Percentiles rank a stretch among this genome's conserved stretches.
Evolutionary conservation across 2,797 vertebrate species (phyloP).

Genomic region (Luscinia luscinia): DNA sequence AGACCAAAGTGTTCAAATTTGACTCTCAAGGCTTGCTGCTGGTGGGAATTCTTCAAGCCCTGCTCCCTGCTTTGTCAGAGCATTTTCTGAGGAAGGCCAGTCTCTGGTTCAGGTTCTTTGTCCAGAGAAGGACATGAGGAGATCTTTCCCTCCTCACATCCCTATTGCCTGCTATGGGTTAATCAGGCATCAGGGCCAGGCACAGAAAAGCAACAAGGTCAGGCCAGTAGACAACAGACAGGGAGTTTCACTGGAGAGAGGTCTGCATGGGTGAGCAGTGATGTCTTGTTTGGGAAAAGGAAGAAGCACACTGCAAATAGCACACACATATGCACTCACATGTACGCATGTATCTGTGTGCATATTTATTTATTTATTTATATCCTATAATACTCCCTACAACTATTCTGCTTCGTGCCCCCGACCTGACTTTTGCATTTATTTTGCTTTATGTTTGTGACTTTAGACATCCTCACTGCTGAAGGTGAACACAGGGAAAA

Average conservation of each 20-base stretch:
- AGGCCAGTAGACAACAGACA: neutral
- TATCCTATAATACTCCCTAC: neutral
- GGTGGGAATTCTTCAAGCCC: neutral
- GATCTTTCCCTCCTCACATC: neutral
- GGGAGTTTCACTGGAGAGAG: neutral
- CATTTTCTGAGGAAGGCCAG: neutral
- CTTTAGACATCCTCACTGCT: neutral
- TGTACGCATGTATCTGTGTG: rapidly evolving
- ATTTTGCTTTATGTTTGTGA: neutral
- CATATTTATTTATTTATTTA: rapidly evolving
- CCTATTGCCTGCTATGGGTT: neutral
- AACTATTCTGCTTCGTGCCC: neutral
- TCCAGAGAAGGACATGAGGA: neutral
- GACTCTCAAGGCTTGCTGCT: neutral
- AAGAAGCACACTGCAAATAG: neutral
- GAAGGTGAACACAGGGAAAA: neutral
- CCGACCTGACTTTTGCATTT: neutral
- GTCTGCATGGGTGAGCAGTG: neutral
- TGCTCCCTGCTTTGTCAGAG: neutral
- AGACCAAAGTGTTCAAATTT: neutral
- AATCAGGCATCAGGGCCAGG: neutral
- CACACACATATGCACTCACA: neutral
- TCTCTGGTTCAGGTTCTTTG: neutral
- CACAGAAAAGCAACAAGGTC: neutral
- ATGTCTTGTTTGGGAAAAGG: neutral